Evolutionary conservation across 2,113 vertebrate species (phyloP).

Genomic region (Eptesicus fuscus): DNA sequence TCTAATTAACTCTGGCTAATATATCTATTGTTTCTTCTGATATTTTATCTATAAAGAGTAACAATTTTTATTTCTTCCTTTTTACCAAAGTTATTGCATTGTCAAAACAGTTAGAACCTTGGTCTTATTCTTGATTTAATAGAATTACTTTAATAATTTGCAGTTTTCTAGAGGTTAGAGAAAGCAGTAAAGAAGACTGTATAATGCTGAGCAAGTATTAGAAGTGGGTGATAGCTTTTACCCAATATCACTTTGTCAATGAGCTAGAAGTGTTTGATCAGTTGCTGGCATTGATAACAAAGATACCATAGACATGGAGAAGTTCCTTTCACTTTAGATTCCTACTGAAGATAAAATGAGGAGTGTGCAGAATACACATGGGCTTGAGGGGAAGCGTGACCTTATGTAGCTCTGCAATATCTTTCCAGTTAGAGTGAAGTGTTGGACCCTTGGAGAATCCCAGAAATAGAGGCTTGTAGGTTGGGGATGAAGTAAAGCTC

Average conservation of each 20-base stretch:
- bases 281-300: neutral
- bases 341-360: neutral
- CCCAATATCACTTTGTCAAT: neutral
- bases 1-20: neutral
- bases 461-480: neutral
- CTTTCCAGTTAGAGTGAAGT: neutral
- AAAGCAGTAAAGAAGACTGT: neutral
- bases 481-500: neutral
- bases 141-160: neutral
- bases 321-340: neutral
- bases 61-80: neutral
- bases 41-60: neutral
- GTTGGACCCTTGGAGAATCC: neutral
- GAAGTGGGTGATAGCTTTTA: neutral
- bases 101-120: neutral
- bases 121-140: neutral
- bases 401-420: accelerated
- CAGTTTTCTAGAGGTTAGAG: neutral
- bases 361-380: neutral
- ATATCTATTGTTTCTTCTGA: neutral
- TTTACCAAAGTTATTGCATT: neutral
- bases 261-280: neutral
- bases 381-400: accelerated
- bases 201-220: neutral
- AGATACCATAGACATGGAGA: neutral